Percentiles rank a stretch among this genome's conserved stretches.
phyloP scores from a whole-genome alignment of 2,888 invertebrate species.

The Phorcus lineatus region DNA sequence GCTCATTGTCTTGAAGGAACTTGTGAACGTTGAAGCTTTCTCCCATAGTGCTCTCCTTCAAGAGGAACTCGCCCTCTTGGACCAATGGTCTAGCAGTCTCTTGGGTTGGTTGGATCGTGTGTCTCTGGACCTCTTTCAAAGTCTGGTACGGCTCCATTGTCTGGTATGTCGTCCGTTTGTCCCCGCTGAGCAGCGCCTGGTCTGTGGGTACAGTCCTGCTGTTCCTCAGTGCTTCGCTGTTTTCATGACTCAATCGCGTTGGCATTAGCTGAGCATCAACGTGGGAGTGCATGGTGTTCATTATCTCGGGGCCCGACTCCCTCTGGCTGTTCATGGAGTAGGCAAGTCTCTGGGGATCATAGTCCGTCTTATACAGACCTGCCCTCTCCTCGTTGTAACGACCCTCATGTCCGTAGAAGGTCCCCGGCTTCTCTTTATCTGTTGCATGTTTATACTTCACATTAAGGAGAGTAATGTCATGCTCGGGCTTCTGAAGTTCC shows the following conservation, averaged over 20 bases:
- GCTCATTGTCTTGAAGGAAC: constrained; percentile 70
- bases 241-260: constrained; percentile 58
- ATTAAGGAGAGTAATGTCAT: constrained; percentile 66
- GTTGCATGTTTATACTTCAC: constrained; percentile 59
- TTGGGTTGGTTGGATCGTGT: constrained; percentile 60
- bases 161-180: constrained; percentile 49
- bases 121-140: constrained; percentile 56
- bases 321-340: constrained; percentile 63
- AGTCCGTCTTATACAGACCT: constrained; percentile 71
- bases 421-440: constrained; percentile 57
- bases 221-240: constrained; percentile 57
- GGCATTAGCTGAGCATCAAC: constrained; percentile 64
- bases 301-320: constrained; percentile 57
- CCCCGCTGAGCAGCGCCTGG: constrained; percentile 57
- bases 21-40: constrained; percentile 69
- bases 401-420: constrained; percentile 73
- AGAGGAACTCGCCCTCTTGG: constrained; percentile 42
- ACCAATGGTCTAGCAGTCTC: constrained; percentile 45
- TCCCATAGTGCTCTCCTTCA: constrained; percentile 64
- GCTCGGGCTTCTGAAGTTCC: constrained; percentile 62
- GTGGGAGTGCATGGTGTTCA: constrained; percentile 64
- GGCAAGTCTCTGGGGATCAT: constrained; percentile 66
- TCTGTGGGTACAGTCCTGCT: constrained; percentile 53
- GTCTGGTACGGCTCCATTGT: constrained; percentile 48
- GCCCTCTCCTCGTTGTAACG: constrained; percentile 71